Evolutionary conservation across 1,140 invertebrate genomes (phyloP).

Genomic region (Pemphigus obesinymphae): DNA sequence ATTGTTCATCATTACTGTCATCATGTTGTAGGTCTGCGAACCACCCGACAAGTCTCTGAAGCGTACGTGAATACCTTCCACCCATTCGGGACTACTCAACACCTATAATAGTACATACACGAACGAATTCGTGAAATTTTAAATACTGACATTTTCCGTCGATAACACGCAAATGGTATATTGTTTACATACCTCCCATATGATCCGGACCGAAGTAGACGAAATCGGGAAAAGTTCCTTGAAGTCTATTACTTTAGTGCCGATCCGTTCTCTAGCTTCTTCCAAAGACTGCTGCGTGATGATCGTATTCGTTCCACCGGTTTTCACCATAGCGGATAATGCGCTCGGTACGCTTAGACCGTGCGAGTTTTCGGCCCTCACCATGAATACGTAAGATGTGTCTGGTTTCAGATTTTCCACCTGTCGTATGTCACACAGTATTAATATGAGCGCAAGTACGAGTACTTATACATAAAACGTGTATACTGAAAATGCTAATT

Average conservation of each 20-base stretch:
- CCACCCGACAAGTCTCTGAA: conserved; percentile 72
- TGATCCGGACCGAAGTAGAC: conserved; percentile 74
- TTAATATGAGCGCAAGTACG: too few relatives aligned
- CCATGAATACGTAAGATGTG: conserved; percentile 79
- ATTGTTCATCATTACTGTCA: conserved; percentile 62
- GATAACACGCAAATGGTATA: neutral
- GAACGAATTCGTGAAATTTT: neutral
- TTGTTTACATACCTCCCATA: conserved; percentile 57
- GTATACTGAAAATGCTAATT: too few relatives aligned
- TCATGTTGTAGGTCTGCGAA: conserved; percentile 63
- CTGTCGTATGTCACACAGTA: too few relatives aligned
- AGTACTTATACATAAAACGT: too few relatives aligned
- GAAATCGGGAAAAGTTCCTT: conserved; percentile 70
- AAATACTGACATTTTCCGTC: neutral
- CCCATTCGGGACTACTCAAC: conserved; percentile 55
- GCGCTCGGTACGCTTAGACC: conserved; percentile 69
- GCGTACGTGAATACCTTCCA: conserved; percentile 89
- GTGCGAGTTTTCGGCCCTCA: conserved; percentile 81
- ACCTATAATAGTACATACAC: conserved; percentile 51
- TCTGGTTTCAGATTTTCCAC: conserved; percentile 69
- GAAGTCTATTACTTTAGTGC: conserved; percentile 75
- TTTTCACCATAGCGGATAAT: conserved; percentile 63
- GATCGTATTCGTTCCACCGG: conserved; percentile 61
- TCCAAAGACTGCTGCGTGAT: conserved; percentile 74
- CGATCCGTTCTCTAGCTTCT: conserved; percentile 69